Base-by-base conservation (phyloP, 2,888 invertebrate species). In the Eudemis profundana region DNA sequence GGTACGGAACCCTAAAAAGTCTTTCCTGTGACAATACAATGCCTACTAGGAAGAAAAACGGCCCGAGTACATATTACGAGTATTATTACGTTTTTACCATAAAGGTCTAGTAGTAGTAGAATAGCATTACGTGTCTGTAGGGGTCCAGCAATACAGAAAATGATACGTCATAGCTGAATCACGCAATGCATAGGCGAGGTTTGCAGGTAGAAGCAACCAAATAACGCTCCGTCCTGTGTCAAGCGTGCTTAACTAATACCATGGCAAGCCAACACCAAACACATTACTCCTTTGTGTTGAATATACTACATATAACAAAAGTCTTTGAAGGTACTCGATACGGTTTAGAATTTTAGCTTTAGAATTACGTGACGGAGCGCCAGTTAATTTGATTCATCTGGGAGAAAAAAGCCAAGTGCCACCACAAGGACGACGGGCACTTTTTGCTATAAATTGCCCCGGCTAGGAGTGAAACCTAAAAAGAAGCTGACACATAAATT, bases 401-500 rank as follows among this genome's bases (percentile, higher is more conserved):
- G n/a, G 14, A 12, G n/a, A 40, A 49, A 63, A 36, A 57, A 42
- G 40, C 14, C 23, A 29, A 49, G 54, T 47, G 40, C 10, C 56
- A 49, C 38, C 46, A 14, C 38, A 62, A 62, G 54, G 40, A 40
- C 42, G 19, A 19, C 19, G 17, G 15, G 19, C 44, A 61, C 23
- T 53, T 56, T 56, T 63, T 42, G 54, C 42, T 49, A 63, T 56
- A 63, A 56, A 63, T 49, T 49, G 56, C 4, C 47, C 47, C 38
- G 19, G 27, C 60, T 21, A 62, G 21, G 40, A 56, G 56, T 49
- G 42, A 64, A 64, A 59, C 50, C 64, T 59, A 44, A 54, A 62
- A 59, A 64, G 57, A 44, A 64, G 56, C 50, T 50, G 57, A 50
- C 29, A 57, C 57, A 63, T 57, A 63, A 63, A 63, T 63, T 57